A percentile compares a stretch with the other conserved stretches of the same genome.
Conservation (phyloP, 2,888 invertebrate genomes). For the Phasia obesa region DNA sequence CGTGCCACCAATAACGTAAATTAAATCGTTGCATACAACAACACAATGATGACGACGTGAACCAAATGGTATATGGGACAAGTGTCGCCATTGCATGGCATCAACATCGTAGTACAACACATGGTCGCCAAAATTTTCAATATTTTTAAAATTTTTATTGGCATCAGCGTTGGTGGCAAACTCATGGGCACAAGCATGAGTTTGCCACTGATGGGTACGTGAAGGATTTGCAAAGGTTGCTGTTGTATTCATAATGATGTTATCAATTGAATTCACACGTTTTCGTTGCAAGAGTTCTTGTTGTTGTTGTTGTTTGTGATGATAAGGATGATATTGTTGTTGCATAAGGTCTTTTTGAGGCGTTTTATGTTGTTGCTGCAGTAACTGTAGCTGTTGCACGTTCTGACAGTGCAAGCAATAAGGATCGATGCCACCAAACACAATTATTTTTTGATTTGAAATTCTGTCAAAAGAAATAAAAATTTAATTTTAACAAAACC, state of each 20-base stretch:
- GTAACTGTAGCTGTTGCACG: constrained; percentile 65
- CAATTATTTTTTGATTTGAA: constrained; percentile 81
- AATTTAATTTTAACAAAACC: constrained; percentile 17
- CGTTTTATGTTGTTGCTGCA: constrained; percentile 22
- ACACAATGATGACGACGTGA: constrained; percentile 88
- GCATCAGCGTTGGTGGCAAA: constrained; percentile 25
- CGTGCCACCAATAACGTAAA: constrained; percentile 87
- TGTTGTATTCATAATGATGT: constrained; percentile 45
- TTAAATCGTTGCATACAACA: constrained; percentile 85
- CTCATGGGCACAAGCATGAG: not conserved
- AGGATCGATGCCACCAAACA: constrained; percentile 88
- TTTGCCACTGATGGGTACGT: constrained; percentile 37
- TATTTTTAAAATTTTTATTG: constrained; percentile 71
- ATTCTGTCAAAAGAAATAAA: constrained; percentile 64
- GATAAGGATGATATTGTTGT: constrained; percentile 26
- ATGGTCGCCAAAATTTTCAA: constrained; percentile 83
- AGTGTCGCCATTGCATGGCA: constrained; percentile 86
- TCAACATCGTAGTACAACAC: constrained; percentile 85
- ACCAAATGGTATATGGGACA: constrained; percentile 87
- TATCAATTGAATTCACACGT: constrained; percentile 54
- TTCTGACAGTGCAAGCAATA: constrained; percentile 80
- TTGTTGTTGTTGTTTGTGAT: constrained; percentile 50
- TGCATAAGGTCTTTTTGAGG: constrained; percentile 35
- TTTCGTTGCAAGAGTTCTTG: constrained; percentile 61
- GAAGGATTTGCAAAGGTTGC: constrained; percentile 14